These are phyloP conservation scores for Lasioglossum malachurum DNA, from an alignment of 2,888 invertebrate species.

Conservation along the genomic window DNA sequence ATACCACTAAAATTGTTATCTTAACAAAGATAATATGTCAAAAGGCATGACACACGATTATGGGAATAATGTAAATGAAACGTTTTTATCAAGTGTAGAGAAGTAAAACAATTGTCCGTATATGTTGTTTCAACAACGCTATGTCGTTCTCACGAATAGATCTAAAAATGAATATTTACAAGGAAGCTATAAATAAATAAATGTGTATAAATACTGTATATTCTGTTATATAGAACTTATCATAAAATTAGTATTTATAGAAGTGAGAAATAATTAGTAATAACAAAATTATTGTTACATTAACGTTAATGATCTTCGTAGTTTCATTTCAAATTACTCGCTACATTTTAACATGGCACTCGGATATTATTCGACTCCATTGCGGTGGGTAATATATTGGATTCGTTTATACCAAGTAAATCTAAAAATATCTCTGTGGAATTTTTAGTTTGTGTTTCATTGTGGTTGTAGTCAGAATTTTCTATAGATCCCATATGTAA, in stretches of 20 bases:
- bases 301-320: conserved; percentile 23
- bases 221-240: conserved; percentile 36
- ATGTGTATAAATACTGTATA: conserved; percentile 48
- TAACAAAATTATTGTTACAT: neutral
- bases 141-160: conserved; percentile 8
- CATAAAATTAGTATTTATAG: conserved; percentile 20
- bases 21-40: conserved; percentile 18
- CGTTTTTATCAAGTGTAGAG: neutral
- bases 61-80: conserved; percentile 5
- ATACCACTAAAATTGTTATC: conserved; percentile 8
- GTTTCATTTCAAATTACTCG: conserved; percentile 50
- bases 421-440: conserved; percentile 74
- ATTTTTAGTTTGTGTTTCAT: conserved; percentile 45
- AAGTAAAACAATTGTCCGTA: conserved; percentile 26
- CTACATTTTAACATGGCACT: conserved; percentile 64
- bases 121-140: conserved; percentile 10
- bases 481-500: conserved; percentile 37
- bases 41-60: neutral
- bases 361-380: conserved; percentile 45
- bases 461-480: conserved; percentile 32
- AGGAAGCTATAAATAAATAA: conserved; percentile 42
- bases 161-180: conserved; percentile 39
- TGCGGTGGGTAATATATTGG: conserved; percentile 64
- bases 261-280: conserved; percentile 34
- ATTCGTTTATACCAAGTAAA: conserved; percentile 70